Conservation (phyloP, 1,140 invertebrate genomes). For the Oryctes rhinoceros region DNA sequence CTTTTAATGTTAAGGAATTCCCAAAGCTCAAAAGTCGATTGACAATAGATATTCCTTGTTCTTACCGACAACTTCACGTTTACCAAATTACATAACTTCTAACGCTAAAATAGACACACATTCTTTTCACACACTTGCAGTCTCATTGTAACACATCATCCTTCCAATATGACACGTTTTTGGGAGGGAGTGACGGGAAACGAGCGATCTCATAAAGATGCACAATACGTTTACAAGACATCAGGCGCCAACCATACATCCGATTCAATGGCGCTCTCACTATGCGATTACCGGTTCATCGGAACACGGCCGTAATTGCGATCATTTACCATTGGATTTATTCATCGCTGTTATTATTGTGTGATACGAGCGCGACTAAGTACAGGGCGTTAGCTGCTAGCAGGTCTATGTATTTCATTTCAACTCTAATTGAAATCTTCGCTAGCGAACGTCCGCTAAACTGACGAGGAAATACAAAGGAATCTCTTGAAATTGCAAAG, state of each 20-base stretch:
- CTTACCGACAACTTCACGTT: too few species aligned
- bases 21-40: too few species aligned
- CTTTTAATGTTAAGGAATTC: too few species aligned
- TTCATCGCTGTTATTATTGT: slow-evolving; percentile 15
- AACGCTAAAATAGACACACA: not conserved
- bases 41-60: too few species aligned
- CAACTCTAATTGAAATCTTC: slow-evolving; percentile 25
- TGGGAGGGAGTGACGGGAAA: slow-evolving; percentile 17
- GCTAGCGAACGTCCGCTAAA: not conserved
- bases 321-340: slow-evolving; percentile 29
- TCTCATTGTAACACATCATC: not conserved
- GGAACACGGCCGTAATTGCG: slow-evolving; percentile 22
- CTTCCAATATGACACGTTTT: slow-evolving; percentile 1
- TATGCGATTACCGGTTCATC: not conserved
- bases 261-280: slow-evolving; percentile 21
- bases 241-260: slow-evolving; percentile 20
- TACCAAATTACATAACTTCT: too few species aligned
- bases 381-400: not conserved
- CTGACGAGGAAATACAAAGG: slow-evolving; percentile 18
- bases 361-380: slow-evolving; percentile 1
- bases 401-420: not conserved
- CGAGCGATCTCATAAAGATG: slow-evolving; percentile 20
- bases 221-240: slow-evolving; percentile 9
- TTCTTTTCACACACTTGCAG: not conserved
- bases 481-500: slow-evolving; percentile 21